Conservation (phyloP, 2,797 vertebrate species). For the Characodon lateralis region DNA sequence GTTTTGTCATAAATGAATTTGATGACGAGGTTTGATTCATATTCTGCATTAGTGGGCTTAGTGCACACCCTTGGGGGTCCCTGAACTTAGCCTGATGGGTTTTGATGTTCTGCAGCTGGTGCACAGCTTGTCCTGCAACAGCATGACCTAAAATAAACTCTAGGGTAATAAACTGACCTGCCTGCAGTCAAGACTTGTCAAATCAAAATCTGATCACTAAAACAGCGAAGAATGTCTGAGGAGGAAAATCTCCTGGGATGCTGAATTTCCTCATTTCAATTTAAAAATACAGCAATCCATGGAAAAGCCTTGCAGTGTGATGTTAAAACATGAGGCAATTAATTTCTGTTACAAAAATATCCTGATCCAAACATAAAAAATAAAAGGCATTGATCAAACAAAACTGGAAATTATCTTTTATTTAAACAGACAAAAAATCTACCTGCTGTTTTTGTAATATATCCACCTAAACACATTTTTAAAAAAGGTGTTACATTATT, state of each 20-base stretch:
- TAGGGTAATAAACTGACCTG: background rate
- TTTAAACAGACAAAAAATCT: background rate
- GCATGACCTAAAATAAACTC: background rate
- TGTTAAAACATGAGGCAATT: background rate
- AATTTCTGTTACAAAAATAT: background rate
- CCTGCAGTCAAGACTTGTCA: constrained; percentile 2
- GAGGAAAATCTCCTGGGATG: background rate
- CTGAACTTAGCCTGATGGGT: no score
- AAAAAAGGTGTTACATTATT: background rate
- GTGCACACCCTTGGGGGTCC: background rate
- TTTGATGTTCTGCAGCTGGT: background rate
- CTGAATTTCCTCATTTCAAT: background rate
- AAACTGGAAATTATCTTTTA: background rate
- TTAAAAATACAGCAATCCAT: background rate
- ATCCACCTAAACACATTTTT: background rate
- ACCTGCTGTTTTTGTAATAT: background rate
- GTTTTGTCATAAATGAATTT: background rate
- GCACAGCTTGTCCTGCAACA: background rate
- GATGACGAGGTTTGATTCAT: background rate
- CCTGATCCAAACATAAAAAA: background rate
- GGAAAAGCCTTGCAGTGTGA: background rate
- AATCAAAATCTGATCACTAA: background rate
- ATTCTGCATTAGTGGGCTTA: background rate
- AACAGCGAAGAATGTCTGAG: background rate
- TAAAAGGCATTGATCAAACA: background rate